Evolutionary conservation across 2,113 vertebrate genomes (phyloP).

Genomic region (Pseudorasbora parva): DNA sequence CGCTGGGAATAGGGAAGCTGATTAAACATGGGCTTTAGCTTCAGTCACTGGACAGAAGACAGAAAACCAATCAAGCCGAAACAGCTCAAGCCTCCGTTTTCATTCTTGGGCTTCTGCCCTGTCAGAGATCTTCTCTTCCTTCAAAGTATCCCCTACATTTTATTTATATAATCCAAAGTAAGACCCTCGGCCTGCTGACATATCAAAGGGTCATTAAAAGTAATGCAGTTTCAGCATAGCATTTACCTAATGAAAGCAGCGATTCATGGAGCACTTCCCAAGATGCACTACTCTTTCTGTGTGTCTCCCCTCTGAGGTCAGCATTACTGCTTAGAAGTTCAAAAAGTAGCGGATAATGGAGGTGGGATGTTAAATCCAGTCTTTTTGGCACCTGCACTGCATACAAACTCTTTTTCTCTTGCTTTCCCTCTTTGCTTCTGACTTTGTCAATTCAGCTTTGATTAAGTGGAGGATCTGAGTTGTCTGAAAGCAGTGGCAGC

Average conservation of each 20-base stretch:
- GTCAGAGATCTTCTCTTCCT: slow-evolving; percentile 15
- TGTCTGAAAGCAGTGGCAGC: slow-evolving; percentile 8
- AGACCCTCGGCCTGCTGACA: slow-evolving; percentile 24
- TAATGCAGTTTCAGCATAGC: slow-evolving; percentile 27
- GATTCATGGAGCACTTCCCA: slow-evolving; percentile 45
- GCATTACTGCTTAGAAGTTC: slow-evolving; percentile 19
- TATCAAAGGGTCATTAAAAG: slow-evolving; percentile 45
- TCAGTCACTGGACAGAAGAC: slow-evolving; percentile 41
- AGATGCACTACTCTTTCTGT: slow-evolving; percentile 42
- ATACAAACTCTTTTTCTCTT: not conserved
- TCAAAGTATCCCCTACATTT: not conserved
- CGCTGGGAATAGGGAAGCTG: slow-evolving; percentile 65
- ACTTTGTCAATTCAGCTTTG: slow-evolving; percentile 11
- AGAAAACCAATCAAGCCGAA: slow-evolving; percentile 52
- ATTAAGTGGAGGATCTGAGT: slow-evolving; percentile 24
- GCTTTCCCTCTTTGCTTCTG: slow-evolving; percentile 13
- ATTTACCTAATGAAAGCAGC: slow-evolving; percentile 53
- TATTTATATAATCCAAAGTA: slow-evolving; percentile 4
- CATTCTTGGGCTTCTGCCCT: slow-evolving; percentile 16
- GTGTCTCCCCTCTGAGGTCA: slow-evolving; percentile 25
- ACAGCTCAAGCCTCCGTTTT: slow-evolving; percentile 13
- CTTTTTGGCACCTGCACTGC: slow-evolving; percentile 20
- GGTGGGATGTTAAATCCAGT: not conserved
- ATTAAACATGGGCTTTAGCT: slow-evolving; percentile 53
- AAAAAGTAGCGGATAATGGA: slow-evolving; percentile 1